Conservation (phyloP, 1,140 invertebrate species). For the Pseudomyrmex pallidus region DNA sequence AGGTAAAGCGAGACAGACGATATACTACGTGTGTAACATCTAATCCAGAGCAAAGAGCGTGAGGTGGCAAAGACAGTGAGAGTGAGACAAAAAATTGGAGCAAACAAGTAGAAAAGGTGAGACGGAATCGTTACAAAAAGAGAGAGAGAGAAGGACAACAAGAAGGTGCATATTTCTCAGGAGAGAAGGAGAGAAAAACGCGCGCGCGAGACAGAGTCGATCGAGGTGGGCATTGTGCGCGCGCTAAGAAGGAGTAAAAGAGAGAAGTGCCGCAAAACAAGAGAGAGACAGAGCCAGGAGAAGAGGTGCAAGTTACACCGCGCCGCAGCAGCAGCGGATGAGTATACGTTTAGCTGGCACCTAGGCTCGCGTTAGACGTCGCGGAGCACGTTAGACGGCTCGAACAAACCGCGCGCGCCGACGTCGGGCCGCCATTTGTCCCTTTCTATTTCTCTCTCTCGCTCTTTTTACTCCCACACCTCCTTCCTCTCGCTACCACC, state of each 20-base stretch:
- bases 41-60: conserved; percentile 3
- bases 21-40: neutral
- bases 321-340: conserved; percentile 7
- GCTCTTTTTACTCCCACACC: conserved; percentile 8
- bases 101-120: conserved; percentile 37
- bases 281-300: conserved; percentile 64
- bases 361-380: conserved; percentile 75
- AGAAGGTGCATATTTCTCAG: conserved; percentile 24
- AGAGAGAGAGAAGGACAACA: conserved; percentile 15
- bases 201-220: conserved; percentile 23
- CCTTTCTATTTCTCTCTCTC: neutral
- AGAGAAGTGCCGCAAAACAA: neutral
- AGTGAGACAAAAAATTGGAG: conserved; percentile 10
- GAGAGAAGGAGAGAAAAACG: neutral
- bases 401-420: conserved; percentile 55
- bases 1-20: conserved; percentile 1
- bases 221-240: neutral
- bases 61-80: neutral
- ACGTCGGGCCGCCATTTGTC: conserved; percentile 44
- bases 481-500: neutral
- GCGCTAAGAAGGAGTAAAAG: neutral
- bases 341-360: conserved; percentile 57
- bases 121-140: neutral
- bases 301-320: conserved; percentile 21
- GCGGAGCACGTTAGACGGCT: conserved; percentile 71